Conservation (phyloP, 2,113 vertebrate species). For the Rhinoderma darwinii region DNA sequence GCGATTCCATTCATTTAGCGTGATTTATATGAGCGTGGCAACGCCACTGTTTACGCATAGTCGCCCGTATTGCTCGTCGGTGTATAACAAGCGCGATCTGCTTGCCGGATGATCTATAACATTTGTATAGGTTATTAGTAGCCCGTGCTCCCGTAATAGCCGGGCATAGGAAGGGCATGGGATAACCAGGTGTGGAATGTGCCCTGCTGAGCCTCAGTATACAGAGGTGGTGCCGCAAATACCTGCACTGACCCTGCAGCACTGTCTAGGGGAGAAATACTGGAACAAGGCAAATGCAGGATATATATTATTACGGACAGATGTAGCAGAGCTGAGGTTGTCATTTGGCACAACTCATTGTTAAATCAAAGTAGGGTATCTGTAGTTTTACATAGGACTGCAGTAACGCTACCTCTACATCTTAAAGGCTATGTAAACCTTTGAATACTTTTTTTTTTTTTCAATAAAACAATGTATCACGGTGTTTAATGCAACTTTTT, state of each 20-base stretch:
- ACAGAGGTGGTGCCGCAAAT: not conserved
- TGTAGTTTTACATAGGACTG: too few relatives aligned
- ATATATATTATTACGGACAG: not conserved
- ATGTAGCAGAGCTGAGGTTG: not conserved
- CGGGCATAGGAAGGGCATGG: not conserved
- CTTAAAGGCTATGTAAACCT: too few relatives aligned
- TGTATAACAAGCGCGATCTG: slow-evolving; percentile 16
- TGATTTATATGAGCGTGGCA: slow-evolving; percentile 60
- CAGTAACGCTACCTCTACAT: too few relatives aligned
- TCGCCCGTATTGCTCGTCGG: slow-evolving; percentile 14
- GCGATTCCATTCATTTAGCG: slow-evolving; percentile 53
- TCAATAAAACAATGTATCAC: too few relatives aligned
- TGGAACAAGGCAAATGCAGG: not conserved
- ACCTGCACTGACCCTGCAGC: not conserved
- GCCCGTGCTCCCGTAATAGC: not conserved
- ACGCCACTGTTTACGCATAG: slow-evolving; percentile 48
- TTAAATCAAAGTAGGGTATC: too few relatives aligned
- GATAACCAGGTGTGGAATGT: not conserved
- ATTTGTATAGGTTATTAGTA: not conserved
- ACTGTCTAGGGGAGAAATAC: not conserved
- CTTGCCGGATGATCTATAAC: not conserved
- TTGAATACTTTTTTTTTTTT: too few relatives aligned
- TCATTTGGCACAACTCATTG: not conserved
- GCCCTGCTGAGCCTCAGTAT: not conserved
- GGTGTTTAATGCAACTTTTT: too few relatives aligned